A percentile compares a stretch with the other conserved stretches of the same genome.
These are phyloP conservation scores for Rhincodon typus DNA, from an alignment of 2,797 vertebrate genomes.

Conservation along the genomic window DNA sequence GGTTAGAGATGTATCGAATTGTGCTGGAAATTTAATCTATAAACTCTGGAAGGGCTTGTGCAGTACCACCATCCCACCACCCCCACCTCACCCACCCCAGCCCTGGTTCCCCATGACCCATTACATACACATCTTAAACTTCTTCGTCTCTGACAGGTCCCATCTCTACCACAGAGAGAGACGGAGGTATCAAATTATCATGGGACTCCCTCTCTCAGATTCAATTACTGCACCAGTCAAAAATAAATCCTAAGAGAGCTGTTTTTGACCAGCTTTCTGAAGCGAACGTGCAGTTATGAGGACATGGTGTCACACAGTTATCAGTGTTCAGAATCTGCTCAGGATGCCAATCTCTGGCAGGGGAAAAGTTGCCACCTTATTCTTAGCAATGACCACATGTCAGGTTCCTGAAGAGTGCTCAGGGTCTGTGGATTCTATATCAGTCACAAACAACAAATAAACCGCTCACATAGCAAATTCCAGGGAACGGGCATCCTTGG, in stretches of 20 bases:
- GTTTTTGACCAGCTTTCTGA: not conserved
- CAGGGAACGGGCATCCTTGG: not conserved
- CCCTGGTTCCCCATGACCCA: not conserved
- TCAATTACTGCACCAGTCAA: not conserved
- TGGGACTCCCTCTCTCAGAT: not conserved
- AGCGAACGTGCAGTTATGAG: not conserved
- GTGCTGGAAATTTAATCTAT: too few species aligned
- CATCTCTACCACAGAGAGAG: not conserved
- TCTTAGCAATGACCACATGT: not conserved
- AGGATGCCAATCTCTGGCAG: too few species aligned
- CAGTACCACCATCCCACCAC: too few species aligned
- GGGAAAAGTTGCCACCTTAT: constrained; percentile 20
- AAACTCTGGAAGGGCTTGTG: too few species aligned
- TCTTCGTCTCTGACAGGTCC: not conserved
- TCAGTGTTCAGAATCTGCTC: not conserved
- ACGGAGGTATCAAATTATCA: not conserved
- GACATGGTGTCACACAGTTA: not conserved
- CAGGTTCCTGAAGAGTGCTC: not conserved
- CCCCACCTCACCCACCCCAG: too few species aligned
- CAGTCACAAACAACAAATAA: constrained; percentile 16
- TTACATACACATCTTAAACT: not conserved
- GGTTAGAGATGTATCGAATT: not conserved
- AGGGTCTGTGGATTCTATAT: not conserved
- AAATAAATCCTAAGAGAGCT: constrained; percentile 15
- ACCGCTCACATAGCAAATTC: not conserved